Evolutionary conservation across 2,797 vertebrate species (phyloP).

Genomic region (Hybognathus amarus): DNA sequence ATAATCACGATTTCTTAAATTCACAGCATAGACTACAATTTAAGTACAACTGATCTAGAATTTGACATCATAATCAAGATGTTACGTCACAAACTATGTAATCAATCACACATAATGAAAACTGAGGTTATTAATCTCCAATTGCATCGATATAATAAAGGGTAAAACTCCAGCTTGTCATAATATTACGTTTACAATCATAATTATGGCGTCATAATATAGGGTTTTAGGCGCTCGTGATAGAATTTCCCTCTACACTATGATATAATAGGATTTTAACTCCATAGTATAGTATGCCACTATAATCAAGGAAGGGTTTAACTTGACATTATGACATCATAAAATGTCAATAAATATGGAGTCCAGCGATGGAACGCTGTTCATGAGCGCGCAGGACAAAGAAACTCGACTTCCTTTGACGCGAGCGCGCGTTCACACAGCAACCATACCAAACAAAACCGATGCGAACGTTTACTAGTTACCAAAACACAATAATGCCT

Average conservation of each 20-base stretch:
- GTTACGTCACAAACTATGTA: neutral
- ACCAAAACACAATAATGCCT: neutral
- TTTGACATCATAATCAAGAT: neutral
- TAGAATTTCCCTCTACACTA: neutral
- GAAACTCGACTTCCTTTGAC: constrained; percentile 65
- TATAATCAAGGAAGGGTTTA: neutral
- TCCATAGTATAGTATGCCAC: neutral
- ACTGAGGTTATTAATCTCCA: too few species aligned
- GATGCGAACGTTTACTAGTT: constrained; percentile 28
- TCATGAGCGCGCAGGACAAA: constrained; percentile 78
- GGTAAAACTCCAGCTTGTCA: neutral
- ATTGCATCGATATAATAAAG: neutral
- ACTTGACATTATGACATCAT: neutral
- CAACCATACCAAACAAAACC: constrained; percentile 79
- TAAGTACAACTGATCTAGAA: neutral
- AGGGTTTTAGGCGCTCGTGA: neutral
- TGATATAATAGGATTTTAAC: neutral
- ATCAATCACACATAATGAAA: neutral
- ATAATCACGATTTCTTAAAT: neutral
- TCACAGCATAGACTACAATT: neutral
- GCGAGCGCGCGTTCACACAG: constrained; percentile 78
- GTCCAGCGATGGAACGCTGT: constrained; percentile 34
- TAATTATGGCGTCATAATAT: neutral
- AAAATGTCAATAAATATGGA: constrained; percentile 15
- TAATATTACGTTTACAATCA: neutral